Percentiles rank a stretch among this genome's conserved stretches.
Evolutionary conservation across 2,113 vertebrate species (phyloP).

Genomic region (Chaetodon auriga): DNA sequence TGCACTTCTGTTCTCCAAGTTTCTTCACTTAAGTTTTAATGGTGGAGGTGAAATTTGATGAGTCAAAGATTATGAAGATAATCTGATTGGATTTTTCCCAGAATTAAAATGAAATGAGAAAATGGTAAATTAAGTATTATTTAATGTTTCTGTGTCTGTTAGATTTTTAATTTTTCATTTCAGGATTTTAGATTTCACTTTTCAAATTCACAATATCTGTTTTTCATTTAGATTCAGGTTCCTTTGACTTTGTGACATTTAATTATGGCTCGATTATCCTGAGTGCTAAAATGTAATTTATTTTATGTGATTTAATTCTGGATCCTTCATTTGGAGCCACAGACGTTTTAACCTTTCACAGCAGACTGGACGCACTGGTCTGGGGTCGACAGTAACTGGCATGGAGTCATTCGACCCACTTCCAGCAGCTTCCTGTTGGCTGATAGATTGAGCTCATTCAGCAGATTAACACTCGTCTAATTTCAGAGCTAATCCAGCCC

Average conservation of each 20-base stretch:
- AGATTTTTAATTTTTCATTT: neutral
- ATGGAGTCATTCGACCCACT: slow-evolving; percentile 6
- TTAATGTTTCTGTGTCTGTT: neutral
- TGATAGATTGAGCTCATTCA: slow-evolving; percentile 35
- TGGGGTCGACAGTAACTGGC: slow-evolving; percentile 6
- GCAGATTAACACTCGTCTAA: slow-evolving; percentile 62
- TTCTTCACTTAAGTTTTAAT: neutral
- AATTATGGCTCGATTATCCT: neutral
- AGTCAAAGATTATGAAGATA: neutral
- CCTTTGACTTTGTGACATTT: neutral
- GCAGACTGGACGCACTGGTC: neutral
- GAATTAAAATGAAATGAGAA: neutral
- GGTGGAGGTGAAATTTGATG: neutral
- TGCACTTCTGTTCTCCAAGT: neutral
- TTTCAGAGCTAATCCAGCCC: slow-evolving; percentile 60
- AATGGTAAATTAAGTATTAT: neutral
- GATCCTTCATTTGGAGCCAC: too few relatives aligned
- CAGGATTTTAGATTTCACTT: neutral
- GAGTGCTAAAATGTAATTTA: neutral
- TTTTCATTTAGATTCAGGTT: neutral
- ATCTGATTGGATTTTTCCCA: neutral
- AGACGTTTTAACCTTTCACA: neutral
- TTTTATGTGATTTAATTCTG: too few relatives aligned
- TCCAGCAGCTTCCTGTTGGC: slow-evolving; percentile 17
- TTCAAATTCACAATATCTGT: neutral